Base-by-base conservation (phyloP, 2,888 invertebrate genomes). In the Agonum fuliginosum region DNA sequence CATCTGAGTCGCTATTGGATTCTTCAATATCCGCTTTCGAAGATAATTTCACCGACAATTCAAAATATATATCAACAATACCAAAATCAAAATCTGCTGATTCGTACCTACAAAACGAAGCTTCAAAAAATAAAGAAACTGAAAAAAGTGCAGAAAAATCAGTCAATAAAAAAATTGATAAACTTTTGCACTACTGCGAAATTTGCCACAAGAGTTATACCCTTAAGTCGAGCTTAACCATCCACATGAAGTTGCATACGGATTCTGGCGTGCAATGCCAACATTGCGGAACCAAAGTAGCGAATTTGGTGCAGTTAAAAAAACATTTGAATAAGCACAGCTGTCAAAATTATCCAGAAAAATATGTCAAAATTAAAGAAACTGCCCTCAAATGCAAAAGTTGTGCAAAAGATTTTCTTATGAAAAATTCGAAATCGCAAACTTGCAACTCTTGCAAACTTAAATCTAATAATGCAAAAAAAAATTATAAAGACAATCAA, bases 211-310 rank as follows among this genome's bases (percentile, higher is more conserved):
- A 27, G 10, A 30, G 30, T 8, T 62, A 62, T 30, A 62, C 58
- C 0, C 12, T 62, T 8, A 62, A 62, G 14, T 62, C 58, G 0
- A 62, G 58, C 10, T 62, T 62, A 8, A 14, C 17, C 10, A 30
- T 27, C 1, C 58, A 62, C 17, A 62, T 62, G 58, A 62, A 30
- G 3, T 34, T 62, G 17, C 58, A 62, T 62, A 17, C 46, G 12
- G 46, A 46, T 17, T 14, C 46, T 17, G 46, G 46, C 0, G 17
- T 46, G 17, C 17, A 46, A 46, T 46, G 46, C 46, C 46, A 46
- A 46, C 46, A 46, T 46, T 46, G 46, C 12, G 19, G 19, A 10
- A 46, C 17, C 12, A 46, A 46, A 46, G 46, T 46, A 2, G 14
- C 46, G 1, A 46, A 5, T 8, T 12, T 46, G 17, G 46, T 17